Conservation (phyloP, 2,113 vertebrate genomes). For the Nematolebias whitei region DNA sequence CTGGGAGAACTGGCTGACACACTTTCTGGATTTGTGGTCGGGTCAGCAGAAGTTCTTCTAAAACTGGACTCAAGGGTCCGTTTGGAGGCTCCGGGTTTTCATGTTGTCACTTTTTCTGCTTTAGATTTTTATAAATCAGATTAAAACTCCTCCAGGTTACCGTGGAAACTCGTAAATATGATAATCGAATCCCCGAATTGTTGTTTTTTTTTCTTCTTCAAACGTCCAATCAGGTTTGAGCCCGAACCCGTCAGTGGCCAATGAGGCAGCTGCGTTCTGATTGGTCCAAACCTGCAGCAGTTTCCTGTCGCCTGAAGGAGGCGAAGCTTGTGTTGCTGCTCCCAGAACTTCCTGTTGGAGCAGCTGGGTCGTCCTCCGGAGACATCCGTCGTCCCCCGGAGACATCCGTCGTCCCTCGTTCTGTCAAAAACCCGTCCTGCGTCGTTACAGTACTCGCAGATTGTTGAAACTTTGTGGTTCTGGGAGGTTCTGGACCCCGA, state of each 20-base stretch:
- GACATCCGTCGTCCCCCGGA: too few relatives aligned
- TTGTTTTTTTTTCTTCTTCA: not conserved
- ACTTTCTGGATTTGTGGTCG: too few relatives aligned
- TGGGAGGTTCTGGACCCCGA: too few relatives aligned
- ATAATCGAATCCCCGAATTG: conserved; percentile 32
- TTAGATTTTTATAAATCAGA: conserved; percentile 21
- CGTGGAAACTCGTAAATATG: conserved; percentile 47
- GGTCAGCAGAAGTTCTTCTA: too few relatives aligned
- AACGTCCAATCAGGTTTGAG: conserved; percentile 64
- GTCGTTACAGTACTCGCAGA: too few relatives aligned
- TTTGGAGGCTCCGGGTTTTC: too few relatives aligned
- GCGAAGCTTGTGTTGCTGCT: conserved; percentile 37
- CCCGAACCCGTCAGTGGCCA: conserved; percentile 49
- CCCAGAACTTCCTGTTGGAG: too few relatives aligned
- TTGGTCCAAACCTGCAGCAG: conserved; percentile 67
- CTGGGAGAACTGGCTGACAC: conserved; percentile 45
- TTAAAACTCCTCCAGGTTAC: conserved; percentile 30
- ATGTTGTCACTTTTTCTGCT: not conserved
- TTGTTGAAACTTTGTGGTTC: too few relatives aligned
- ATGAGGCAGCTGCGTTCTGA: conserved; percentile 62
- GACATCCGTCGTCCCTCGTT: too few relatives aligned
- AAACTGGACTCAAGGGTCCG: too few relatives aligned
- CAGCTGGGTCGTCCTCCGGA: too few relatives aligned
- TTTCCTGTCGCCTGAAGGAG: conserved; percentile 53
- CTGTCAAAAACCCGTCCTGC: too few relatives aligned